phyloP scores from a whole-genome alignment of 2,797 vertebrate species.

The Simalia tracyae region DNA sequence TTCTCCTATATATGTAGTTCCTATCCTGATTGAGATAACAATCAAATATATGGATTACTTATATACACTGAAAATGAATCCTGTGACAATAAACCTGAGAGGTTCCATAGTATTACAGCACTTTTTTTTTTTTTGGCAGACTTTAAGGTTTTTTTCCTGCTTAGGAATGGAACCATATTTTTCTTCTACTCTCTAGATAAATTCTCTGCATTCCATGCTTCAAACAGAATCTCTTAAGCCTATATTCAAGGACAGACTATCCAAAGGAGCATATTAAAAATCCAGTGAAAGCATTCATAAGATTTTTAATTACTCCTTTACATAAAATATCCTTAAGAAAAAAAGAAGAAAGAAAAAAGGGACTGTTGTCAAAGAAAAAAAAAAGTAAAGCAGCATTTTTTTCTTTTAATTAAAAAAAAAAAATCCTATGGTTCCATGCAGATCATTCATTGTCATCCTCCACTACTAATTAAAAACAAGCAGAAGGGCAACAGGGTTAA shows the following conservation, averaged over 20 bases:
- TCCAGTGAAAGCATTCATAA: not conserved
- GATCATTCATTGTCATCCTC: slow-evolving; percentile 23
- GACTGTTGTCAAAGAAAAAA: not conserved
- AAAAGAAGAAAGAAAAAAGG: not conserved
- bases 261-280: not conserved
- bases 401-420: slow-evolving; percentile 21
- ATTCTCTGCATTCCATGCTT: not conserved
- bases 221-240: not conserved
- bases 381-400: not conserved
- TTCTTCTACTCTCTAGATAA: not conserved
- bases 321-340: not conserved
- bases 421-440: not conserved
- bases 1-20: not conserved
- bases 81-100: not conserved
- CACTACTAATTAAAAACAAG: slow-evolving; percentile 36
- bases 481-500: slow-evolving; percentile 25
- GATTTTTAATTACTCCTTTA: slow-evolving; percentile 23
- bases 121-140: not conserved
- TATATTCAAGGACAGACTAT: not conserved
- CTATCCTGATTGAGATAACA: not conserved
- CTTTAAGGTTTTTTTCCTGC: not conserved
- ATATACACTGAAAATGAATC: not conserved
- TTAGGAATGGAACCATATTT: slow-evolving; percentile 17
- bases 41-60: not conserved
- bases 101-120: not conserved